phyloP scores from a whole-genome alignment of 2,113 vertebrate genomes.

The Natator depressus region DNA sequence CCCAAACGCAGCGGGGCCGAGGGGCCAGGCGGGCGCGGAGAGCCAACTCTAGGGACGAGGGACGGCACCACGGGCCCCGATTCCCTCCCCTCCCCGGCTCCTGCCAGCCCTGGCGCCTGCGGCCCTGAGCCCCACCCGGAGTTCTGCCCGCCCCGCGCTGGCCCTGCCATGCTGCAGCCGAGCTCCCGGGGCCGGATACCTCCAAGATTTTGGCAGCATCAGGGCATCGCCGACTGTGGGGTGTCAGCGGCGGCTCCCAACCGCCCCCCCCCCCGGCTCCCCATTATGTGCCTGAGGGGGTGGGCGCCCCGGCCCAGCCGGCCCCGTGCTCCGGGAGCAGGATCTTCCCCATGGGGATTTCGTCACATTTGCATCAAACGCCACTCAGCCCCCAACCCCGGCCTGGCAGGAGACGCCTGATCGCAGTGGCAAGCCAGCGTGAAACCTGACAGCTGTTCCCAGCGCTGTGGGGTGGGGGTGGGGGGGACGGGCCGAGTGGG shows the following conservation, averaged over 20 bases:
- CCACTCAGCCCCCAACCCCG: too few species aligned
- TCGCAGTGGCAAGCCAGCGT: too few species aligned
- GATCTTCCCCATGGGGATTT: background rate
- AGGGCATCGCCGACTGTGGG: too few species aligned
- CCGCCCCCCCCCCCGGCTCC: too few species aligned
- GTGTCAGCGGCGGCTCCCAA: too few species aligned
- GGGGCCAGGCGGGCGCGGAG: background rate
- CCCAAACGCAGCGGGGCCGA: background rate
- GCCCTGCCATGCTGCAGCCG: too few species aligned
- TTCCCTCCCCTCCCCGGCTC: background rate
- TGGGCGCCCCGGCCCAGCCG: too few species aligned
- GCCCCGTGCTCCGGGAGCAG: too few species aligned
- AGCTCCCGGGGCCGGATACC: background rate
- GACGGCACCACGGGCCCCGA: rapidly evolving
- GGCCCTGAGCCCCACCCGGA: background rate
- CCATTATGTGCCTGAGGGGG: background rate
- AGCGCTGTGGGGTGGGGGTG: background rate
- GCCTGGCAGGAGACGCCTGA: too few species aligned
- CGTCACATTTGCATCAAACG: too few species aligned
- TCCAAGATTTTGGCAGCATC: background rate
- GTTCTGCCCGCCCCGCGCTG: too few species aligned
- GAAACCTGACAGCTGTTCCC: too few species aligned
- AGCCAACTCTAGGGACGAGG: background rate
- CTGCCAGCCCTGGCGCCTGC: background rate
- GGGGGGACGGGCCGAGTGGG: background rate